phyloP scores from a whole-genome alignment of 2,113 vertebrate genomes.

The Hystrix brachyura region DNA sequence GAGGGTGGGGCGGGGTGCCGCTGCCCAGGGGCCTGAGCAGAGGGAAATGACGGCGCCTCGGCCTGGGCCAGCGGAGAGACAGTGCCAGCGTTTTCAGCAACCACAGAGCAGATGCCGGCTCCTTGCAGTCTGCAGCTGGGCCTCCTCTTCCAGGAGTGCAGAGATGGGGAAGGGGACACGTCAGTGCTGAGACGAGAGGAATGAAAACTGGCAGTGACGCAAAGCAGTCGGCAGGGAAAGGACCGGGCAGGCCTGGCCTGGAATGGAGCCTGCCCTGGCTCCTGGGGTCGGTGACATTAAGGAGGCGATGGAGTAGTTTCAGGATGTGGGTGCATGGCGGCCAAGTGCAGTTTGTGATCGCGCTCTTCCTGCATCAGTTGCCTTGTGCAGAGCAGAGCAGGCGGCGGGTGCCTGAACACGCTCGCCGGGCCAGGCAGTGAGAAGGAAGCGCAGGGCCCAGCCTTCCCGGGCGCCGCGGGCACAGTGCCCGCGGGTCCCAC shows the following conservation, averaged over 20 bases:
- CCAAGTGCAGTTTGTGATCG: no score
- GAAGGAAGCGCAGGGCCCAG: background rate
- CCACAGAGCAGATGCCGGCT: background rate
- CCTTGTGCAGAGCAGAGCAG: background rate
- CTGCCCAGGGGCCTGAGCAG: background rate
- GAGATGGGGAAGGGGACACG: background rate
- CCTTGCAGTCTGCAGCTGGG: conserved; percentile 11
- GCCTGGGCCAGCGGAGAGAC: conserved; percentile 34
- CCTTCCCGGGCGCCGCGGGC: background rate
- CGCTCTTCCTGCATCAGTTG: background rate
- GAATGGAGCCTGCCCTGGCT: background rate
- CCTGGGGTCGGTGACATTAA: background rate
- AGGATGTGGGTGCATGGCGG: background rate
- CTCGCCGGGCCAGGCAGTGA: background rate
- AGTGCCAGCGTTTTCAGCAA: background rate
- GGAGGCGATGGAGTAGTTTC: background rate
- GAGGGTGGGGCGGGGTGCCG: no score
- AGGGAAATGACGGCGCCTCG: background rate
- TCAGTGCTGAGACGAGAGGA: background rate
- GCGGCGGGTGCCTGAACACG: background rate
- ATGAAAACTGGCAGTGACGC: background rate
- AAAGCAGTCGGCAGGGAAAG: no score
- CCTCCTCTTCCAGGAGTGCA: background rate
- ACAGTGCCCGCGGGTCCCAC: background rate
- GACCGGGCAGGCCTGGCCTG: background rate